phyloP scores from a whole-genome alignment of 2,888 invertebrate species.

The Muscina levida region DNA sequence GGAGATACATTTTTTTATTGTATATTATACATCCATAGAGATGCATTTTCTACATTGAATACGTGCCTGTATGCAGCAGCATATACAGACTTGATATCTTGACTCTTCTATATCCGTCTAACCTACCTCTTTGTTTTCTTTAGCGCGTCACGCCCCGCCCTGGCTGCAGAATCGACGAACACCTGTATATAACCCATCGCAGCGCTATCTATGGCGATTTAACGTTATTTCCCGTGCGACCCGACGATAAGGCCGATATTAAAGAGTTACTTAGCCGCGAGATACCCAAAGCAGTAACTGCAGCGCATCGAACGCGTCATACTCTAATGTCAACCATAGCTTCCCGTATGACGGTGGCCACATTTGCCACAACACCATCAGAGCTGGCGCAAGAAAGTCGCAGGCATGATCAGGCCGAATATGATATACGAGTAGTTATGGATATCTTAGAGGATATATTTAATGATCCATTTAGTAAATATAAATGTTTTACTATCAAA shows the following conservation, averaged over 20 bases:
- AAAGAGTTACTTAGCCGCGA: constrained; percentile 50
- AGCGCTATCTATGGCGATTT: constrained; percentile 72
- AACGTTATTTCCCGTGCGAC: constrained; percentile 59
- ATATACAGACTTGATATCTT: too few relatives aligned
- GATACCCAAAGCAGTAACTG: background rate
- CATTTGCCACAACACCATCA: background rate
- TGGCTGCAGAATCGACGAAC: constrained; percentile 67
- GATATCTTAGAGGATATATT: constrained; percentile 67
- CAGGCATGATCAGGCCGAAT: constrained; percentile 39
- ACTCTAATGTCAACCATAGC: constrained; percentile 10
- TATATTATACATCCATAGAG: too few relatives aligned
- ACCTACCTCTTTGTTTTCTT: background rate
- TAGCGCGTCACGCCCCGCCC: constrained; percentile 73
- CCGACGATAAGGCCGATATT: constrained; percentile 67
- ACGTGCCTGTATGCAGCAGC: too few relatives aligned
- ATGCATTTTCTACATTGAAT: too few relatives aligned
- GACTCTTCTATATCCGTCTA: background rate
- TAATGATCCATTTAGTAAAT: constrained; percentile 65
- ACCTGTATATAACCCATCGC: constrained; percentile 74
- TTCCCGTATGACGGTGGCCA: background rate
- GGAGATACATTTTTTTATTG: too few relatives aligned
- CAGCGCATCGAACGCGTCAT: background rate
- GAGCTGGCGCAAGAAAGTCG: background rate
- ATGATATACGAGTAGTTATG: constrained; percentile 63
- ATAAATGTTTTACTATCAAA: constrained; percentile 69